Evolutionary conservation across 92 coral and sea anemone genomes (phyloP), one percentile per base, ranked within the genome.

Genomic region (Desmophyllum pertusum): DNA sequence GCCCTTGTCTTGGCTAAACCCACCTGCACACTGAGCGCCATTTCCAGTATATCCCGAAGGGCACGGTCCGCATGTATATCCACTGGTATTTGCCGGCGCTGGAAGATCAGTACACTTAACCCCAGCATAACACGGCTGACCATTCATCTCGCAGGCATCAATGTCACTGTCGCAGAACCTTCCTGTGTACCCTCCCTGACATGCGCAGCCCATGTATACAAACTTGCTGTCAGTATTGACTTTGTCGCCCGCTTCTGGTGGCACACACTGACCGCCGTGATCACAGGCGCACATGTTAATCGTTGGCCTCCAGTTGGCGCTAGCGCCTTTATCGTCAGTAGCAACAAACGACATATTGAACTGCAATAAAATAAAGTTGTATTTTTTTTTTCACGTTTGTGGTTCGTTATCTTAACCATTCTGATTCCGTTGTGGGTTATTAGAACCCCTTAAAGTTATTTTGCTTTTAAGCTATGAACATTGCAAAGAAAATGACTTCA

Each of bases 31-130:
- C 43, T 81, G 81, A 0, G 85, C 85, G 5, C 97, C 97, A 75
- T 93, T 78, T 41, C 94, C 94, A 17, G 88, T 76, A 37, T 77
- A 89, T 3, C 97, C 97, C 9, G 66, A 33, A 15, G 97, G 97
- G 50, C 97, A 93, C n/a, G 92, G 92, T 25, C 97, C 97, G 67
- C 97, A 93, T 43, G 55, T 77, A 36, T 85, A 93, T 1, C 89
- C 90, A 52, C 78, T 82, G 18, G 63, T 71, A 66, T 67, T 59
- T 48, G 91, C 91, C 30, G 94, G 94, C 31, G 94, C 86, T n/a
- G 92, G 91, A 70, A 85, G 81, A 63, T 93, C 94, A 66, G 73
- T 92, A 83, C 95, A 92, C 15, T 48, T 68, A 2, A 87, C 95
- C 6, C 88, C 89, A 0, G 91, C 87, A 45, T 86, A 88, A 57